Conservation (phyloP, 37 sponge, comb jelly and placozoan genomes). For the Ianthella basta region DNA sequence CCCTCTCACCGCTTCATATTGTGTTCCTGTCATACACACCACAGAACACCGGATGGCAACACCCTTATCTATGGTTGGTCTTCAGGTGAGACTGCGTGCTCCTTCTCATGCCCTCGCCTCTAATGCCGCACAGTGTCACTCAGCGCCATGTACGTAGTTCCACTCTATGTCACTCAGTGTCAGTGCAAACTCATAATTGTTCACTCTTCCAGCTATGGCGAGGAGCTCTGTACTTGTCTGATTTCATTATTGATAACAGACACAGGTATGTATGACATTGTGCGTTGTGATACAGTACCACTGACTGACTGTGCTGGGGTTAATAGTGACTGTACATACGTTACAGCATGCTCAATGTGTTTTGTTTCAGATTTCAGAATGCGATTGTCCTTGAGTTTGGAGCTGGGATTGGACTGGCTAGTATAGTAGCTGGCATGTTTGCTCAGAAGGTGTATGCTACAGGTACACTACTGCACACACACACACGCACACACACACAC, state of each 20-base stretch:
- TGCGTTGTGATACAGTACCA: not conserved
- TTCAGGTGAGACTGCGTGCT: constrained; percentile 29
- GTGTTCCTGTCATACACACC: too few species aligned
- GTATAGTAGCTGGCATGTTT: constrained; percentile 21
- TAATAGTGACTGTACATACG: not conserved
- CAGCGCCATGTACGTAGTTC: too few species aligned
- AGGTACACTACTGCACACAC: not conserved
- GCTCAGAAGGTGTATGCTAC: not conserved
- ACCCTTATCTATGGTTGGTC: constrained; percentile 11
- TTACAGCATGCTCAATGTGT: not conserved
- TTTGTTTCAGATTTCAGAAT: constrained; percentile 7
- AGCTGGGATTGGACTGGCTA: constrained; percentile 6
- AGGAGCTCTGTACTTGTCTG: constrained; percentile 22
- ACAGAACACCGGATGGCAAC: constrained; percentile 39
- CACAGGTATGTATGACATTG: not conserved
- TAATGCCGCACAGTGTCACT: too few species aligned
- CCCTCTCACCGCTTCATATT: too few species aligned
- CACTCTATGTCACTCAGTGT: too few species aligned
- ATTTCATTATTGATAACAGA: constrained; percentile 25
- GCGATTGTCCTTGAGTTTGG: constrained; percentile 26
- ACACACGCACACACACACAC: not conserved
- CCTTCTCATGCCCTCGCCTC: too few species aligned
- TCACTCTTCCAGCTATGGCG: constrained; percentile 32
- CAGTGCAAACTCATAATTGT: too few species aligned
- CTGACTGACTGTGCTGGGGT: not conserved